phyloP scores from a whole-genome alignment of 2,113 vertebrate genomes.

The Malurus cyaneus region DNA sequence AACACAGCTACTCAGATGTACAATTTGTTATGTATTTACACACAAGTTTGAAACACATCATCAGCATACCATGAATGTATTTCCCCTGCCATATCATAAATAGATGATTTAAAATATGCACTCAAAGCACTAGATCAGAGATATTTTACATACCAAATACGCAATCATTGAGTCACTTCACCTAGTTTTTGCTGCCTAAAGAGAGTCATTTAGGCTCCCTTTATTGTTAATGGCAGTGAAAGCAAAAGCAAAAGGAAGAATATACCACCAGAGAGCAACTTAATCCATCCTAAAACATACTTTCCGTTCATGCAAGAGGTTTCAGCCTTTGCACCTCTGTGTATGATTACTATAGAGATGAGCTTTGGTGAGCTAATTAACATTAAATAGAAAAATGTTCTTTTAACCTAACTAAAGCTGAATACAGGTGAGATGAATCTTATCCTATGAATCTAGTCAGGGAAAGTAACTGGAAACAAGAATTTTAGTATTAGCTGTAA shows the following conservation, averaged over 20 bases:
- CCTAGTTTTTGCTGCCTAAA: background rate
- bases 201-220: background rate
- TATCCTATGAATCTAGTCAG: background rate
- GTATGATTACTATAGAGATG: background rate
- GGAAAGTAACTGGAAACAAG: background rate
- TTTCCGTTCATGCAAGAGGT: background rate
- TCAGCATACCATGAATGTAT: background rate
- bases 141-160: background rate
- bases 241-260: background rate
- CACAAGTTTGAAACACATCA: background rate
- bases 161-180: conserved; percentile 21
- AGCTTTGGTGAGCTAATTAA: background rate
- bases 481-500: background rate
- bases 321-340: background rate
- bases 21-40: background rate
- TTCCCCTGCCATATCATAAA: background rate
- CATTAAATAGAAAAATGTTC: background rate
- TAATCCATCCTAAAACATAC: background rate
- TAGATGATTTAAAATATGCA: background rate
- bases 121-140: background rate
- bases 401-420: background rate
- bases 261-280: background rate
- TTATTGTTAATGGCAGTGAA: background rate
- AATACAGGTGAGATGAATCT: background rate
- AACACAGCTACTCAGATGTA: background rate